These are phyloP conservation scores for Coilia nasus DNA, from an alignment of 2,797 vertebrate species.

Conservation along the genomic window DNA sequence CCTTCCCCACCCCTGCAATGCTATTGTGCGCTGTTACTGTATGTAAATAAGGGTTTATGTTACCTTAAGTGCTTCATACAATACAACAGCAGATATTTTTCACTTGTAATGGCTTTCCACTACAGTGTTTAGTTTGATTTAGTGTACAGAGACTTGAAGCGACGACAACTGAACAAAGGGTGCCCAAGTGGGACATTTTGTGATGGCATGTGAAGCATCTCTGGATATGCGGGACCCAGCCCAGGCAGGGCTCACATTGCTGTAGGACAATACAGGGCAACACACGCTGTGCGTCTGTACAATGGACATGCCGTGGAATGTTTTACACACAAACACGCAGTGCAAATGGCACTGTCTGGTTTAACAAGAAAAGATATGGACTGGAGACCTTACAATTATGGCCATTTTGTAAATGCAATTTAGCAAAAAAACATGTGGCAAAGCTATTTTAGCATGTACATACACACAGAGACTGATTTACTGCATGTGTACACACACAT, in stretches of 20 bases:
- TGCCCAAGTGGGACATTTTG: neutral
- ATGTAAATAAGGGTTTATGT: slow-evolving; percentile 45
- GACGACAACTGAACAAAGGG: neutral
- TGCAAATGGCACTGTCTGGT: no score
- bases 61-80: neutral
- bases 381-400: no score
- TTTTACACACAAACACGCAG: neutral
- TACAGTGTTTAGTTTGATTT: neutral
- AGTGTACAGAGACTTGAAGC: neutral
- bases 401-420: neutral
- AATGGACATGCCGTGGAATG: neutral
- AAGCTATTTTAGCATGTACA: neutral
- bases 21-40: slow-evolving; percentile 23
- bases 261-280: neutral
- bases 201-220: neutral
- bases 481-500: neutral
- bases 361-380: neutral
- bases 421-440: neutral
- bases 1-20: slow-evolving; percentile 29
- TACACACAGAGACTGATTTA: neutral
- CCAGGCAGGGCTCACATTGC: neutral
- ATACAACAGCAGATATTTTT: slow-evolving; percentile 10
- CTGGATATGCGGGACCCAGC: neutral
- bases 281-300: neutral
- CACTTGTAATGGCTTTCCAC: neutral